Percentiles rank a stretch among this genome's conserved stretches.
These are phyloP conservation scores for Lepeophtheirus nordmannii DNA, from an alignment of 2,888 invertebrate species.

Conservation along the genomic window DNA sequence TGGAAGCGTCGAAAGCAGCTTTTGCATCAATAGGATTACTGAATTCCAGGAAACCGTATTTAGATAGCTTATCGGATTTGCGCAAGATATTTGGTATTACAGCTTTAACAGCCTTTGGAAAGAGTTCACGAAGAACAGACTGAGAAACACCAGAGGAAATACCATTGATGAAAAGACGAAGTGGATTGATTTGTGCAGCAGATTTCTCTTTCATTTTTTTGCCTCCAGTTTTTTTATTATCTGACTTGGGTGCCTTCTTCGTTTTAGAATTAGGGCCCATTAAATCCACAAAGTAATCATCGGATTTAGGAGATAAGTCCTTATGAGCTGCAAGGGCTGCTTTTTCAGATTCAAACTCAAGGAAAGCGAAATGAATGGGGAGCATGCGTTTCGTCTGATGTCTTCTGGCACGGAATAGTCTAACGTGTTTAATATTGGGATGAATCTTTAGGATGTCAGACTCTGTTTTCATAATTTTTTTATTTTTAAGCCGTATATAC, in stretches of 20 bases:
- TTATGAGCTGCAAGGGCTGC: background rate
- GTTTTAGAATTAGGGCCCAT: constrained; percentile 9
- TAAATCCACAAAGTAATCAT: constrained; percentile 8
- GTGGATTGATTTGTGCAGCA: constrained; percentile 3
- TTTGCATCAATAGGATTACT: constrained; percentile 14
- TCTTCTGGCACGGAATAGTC: background rate
- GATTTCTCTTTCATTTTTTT: too few relatives aligned
- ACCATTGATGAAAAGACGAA: background rate
- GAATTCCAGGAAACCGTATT: constrained; percentile 7
- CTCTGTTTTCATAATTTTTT: background rate
- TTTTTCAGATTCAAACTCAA: background rate
- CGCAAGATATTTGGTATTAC: background rate
- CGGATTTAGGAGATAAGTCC: constrained; percentile 9
- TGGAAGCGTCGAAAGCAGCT: constrained; percentile 12
- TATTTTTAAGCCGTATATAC: background rate
- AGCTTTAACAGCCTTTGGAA: constrained; percentile 2
- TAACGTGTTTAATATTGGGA: background rate
- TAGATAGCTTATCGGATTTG: background rate
- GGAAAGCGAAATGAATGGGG: background rate
- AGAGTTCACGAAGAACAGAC: background rate
- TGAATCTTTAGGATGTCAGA: background rate
- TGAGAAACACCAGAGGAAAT: background rate
- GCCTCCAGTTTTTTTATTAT: background rate
- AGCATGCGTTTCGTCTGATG: background rate
- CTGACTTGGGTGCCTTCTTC: background rate